These are phyloP conservation scores for Microcebus tavaratra DNA, from an alignment of 2,113 vertebrate species.

Conservation along the genomic window DNA sequence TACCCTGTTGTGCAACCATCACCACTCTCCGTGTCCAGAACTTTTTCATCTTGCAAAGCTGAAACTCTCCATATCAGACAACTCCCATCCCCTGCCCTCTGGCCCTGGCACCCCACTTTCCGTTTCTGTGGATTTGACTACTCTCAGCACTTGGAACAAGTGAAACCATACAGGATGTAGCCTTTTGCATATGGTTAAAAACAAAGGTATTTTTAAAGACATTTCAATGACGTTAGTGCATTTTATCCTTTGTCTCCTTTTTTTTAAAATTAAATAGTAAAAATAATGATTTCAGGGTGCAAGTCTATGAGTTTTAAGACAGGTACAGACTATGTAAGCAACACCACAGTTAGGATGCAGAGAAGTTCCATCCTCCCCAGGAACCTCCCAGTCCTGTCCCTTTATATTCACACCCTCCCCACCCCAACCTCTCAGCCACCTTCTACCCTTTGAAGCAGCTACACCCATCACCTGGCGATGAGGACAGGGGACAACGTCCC, in stretches of 20 bases:
- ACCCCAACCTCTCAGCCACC: too few relatives aligned
- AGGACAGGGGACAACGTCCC: neutral
- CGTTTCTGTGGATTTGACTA: neutral
- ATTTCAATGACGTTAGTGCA: neutral
- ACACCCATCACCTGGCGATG: too few relatives aligned
- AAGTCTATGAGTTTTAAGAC: neutral
- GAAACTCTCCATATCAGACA: neutral
- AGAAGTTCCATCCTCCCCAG: neutral
- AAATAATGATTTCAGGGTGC: neutral
- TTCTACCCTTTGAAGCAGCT: fast-evolving
- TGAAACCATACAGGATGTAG: neutral
- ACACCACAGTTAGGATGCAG: too few relatives aligned
- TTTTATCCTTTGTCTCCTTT: neutral
- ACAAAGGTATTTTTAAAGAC: neutral
- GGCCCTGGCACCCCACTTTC: too few relatives aligned
- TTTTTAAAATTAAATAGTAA: neutral
- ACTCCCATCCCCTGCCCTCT: fast-evolving
- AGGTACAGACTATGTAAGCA: neutral
- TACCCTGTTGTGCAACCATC: fast-evolving
- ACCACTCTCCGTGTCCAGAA: neutral
- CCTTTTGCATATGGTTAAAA: neutral
- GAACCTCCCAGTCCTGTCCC: too few relatives aligned
- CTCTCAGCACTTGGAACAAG: neutral
- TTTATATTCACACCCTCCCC: fast-evolving
- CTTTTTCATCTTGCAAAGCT: neutral